phyloP scores from a whole-genome alignment of 2,888 invertebrate genomes.

The Catocala nupta region DNA sequence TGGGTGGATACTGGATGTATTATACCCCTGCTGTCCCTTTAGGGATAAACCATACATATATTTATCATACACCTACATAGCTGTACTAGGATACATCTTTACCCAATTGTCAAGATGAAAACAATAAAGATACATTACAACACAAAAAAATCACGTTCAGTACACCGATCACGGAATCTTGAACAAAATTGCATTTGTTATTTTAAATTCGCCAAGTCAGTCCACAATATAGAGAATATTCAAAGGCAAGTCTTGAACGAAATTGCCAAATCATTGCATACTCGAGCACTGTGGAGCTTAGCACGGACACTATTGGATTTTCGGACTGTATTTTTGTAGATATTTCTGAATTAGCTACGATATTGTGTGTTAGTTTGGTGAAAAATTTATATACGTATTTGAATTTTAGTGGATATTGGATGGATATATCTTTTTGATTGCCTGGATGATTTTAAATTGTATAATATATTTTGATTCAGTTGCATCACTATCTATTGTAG shows the following conservation, averaged over 20 bases:
- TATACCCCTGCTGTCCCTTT: no score
- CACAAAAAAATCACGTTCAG: conserved; percentile 8
- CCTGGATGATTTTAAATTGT: no score
- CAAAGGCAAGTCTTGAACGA: conserved; percentile 61
- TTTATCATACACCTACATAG: no score
- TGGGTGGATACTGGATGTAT: no score
- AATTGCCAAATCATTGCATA: conserved; percentile 73
- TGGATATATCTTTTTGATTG: not conserved
- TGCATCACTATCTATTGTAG: no score
- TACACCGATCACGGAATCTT: conserved; percentile 13
- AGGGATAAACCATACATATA: no score
- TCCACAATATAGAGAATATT: conserved; percentile 64
- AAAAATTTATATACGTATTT: not conserved
- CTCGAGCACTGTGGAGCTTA: conserved; percentile 38
- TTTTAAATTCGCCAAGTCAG: conserved; percentile 47
- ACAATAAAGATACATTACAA: not conserved
- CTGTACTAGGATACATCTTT: not conserved
- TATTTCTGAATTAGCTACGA: conserved; percentile 47
- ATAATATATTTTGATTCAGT: no score
- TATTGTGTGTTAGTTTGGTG: conserved; percentile 8
- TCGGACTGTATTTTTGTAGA: conserved; percentile 48
- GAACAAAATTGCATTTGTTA: conserved; percentile 45
- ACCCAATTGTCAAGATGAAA: not conserved
- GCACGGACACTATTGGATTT: conserved; percentile 56
- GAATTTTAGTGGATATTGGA: not conserved